These are phyloP conservation scores for Macroglossus sobrinus DNA, from an alignment of 2,113 vertebrate genomes.

Conservation along the genomic window DNA sequence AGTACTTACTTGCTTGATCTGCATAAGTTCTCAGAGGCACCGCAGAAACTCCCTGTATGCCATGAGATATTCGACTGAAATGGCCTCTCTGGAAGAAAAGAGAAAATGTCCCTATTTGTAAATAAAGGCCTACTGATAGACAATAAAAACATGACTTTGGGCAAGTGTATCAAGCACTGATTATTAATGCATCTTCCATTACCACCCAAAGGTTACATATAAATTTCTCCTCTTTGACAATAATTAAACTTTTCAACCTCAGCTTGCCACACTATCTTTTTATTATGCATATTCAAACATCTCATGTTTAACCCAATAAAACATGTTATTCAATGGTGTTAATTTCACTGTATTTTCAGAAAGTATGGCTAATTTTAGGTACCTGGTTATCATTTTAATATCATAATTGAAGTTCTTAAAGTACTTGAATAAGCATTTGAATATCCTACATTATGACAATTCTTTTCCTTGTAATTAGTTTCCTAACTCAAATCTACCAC, in stretches of 20 bases:
- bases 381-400: background rate
- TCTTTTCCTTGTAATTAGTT: background rate
- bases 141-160: background rate
- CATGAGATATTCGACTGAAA: constrained; percentile 85
- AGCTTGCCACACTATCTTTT: background rate
- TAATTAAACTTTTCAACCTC: background rate
- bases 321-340: background rate
- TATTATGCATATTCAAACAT: background rate
- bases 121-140: background rate
- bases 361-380: background rate
- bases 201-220: background rate
- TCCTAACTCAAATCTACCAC: background rate
- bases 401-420: background rate
- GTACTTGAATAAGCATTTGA: background rate
- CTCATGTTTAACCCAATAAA: constrained; percentile 1
- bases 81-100: constrained; percentile 83
- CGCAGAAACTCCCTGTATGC: constrained; percentile 85
- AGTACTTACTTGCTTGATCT: constrained; percentile 85
- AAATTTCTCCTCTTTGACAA: background rate
- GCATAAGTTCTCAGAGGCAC: constrained; percentile 89
- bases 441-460: background rate
- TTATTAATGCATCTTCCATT: background rate
- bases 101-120: background rate
- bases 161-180: background rate
- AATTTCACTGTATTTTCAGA: background rate